phyloP scores from a whole-genome alignment of 2,797 vertebrate species.

The Mormyrops attenuatus region DNA sequence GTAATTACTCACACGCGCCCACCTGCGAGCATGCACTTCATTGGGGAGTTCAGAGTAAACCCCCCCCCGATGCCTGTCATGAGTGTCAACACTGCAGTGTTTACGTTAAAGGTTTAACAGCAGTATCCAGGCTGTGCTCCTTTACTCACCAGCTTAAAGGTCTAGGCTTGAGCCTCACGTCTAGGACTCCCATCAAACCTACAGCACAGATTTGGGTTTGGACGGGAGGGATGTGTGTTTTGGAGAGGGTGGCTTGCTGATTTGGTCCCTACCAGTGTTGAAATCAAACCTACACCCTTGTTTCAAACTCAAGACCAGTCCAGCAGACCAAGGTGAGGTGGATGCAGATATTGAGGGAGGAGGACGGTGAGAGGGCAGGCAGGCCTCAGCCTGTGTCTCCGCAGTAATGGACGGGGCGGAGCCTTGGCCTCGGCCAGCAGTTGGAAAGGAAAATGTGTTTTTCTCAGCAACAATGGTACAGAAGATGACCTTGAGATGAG shows the following conservation, averaged over 20 bases:
- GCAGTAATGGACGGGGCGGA: not conserved
- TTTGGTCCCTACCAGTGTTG: not conserved
- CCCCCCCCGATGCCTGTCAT: not conserved
- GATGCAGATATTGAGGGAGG: not conserved
- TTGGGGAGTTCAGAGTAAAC: not conserved
- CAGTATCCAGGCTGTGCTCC: not conserved
- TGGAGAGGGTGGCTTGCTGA: not conserved
- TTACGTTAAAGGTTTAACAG: not conserved
- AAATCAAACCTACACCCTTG: not conserved
- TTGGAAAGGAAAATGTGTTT: not conserved
- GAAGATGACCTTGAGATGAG: not conserved
- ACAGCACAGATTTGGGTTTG: not conserved
- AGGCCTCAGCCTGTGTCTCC: not conserved
- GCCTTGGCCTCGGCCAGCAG: not conserved
- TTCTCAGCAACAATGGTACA: too few species aligned
- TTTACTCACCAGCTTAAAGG: not conserved
- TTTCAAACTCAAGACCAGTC: not conserved
- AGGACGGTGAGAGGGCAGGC: not conserved
- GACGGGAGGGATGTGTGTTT: not conserved
- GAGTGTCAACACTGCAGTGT: not conserved
- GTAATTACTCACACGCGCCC: constrained; percentile 6
- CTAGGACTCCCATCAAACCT: not conserved
- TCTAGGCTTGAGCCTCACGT: not conserved
- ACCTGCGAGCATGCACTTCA: not conserved
- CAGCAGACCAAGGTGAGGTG: not conserved